A percentile compares a stretch with the other conserved stretches of the same genome.
Conservation (phyloP, 2,888 invertebrate species). For the Philopedon plagiatum region DNA sequence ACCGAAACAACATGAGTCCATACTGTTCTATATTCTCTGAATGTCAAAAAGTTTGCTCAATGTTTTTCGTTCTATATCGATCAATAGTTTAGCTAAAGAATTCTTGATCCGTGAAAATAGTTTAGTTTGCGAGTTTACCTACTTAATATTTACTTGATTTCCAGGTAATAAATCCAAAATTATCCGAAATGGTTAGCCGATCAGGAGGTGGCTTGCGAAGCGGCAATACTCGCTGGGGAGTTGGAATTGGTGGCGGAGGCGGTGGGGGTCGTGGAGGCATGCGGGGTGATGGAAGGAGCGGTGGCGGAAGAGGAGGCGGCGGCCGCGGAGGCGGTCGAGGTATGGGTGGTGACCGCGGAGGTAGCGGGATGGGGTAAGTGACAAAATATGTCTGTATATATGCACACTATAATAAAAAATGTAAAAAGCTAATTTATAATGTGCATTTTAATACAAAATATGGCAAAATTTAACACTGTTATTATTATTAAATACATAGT, state of each 20-base stretch:
- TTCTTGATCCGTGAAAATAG: neutral
- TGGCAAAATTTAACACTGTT: no score
- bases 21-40: no score
- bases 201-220: conserved; percentile 69
- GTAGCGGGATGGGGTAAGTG: conserved; percentile 44
- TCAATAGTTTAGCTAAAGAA: no score
- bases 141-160: conserved; percentile 37
- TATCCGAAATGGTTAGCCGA: conserved; percentile 81
- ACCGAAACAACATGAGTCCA: no score
- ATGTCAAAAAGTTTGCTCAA: no score
- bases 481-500: no score
- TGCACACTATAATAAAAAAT: no score
- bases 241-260: conserved; percentile 51
- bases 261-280: conserved; percentile 43
- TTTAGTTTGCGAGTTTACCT: neutral
- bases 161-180: conserved; percentile 87
- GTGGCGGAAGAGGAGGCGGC: conserved; percentile 54
- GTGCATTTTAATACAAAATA: no score
- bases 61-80: no score
- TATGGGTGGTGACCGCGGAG: conserved; percentile 29
- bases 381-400: no score
- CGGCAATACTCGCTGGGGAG: conserved; percentile 63
- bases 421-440: no score
- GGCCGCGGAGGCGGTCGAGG: conserved; percentile 54
- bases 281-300: conserved; percentile 41